phyloP scores from a whole-genome alignment of 2,888 invertebrate species.

The Bembecia ichneumoniformis region DNA sequence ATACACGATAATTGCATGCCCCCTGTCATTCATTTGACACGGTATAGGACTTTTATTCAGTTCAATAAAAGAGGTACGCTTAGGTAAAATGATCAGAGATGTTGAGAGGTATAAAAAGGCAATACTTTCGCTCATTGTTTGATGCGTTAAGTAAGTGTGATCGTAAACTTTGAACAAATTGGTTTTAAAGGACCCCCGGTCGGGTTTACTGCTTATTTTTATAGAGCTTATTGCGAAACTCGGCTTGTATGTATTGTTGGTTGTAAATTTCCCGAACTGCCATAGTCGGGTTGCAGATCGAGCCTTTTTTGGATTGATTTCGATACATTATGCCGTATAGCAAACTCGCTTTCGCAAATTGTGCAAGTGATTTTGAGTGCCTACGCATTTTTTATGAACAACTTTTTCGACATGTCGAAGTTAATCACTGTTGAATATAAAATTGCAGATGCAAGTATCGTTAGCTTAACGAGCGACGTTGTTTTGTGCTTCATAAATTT shows the following conservation, averaged over 20 bases:
- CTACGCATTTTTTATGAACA: not conserved
- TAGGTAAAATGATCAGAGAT: conserved; percentile 53
- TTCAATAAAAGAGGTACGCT: conserved; percentile 43
- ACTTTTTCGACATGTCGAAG: not conserved
- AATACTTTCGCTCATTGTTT: conserved; percentile 57
- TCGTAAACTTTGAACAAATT: conserved; percentile 62
- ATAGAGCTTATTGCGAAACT: conserved; percentile 33
- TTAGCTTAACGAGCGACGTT: not conserved
- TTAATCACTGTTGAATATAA: not conserved
- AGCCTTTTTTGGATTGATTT: conserved; percentile 23
- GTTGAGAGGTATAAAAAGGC: conserved; percentile 50
- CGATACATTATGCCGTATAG: conserved; percentile 18
- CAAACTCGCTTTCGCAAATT: conserved; percentile 21
- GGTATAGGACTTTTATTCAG: conserved; percentile 20
- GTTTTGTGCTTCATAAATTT: too few relatives aligned
- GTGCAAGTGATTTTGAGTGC: not conserved
- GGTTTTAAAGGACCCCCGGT: conserved; percentile 45
- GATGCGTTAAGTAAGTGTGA: conserved; percentile 44
- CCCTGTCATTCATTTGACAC: conserved; percentile 14
- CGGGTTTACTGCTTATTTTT: conserved; percentile 28
- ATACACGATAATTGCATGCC: conserved; percentile 27
- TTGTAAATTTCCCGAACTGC: conserved; percentile 21
- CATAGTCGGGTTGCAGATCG: conserved; percentile 18
- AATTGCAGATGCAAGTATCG: not conserved
- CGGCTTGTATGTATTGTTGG: conserved; percentile 19